Base-by-base conservation (phyloP, 2,888 invertebrate genomes). In the Beris morrisii region DNA sequence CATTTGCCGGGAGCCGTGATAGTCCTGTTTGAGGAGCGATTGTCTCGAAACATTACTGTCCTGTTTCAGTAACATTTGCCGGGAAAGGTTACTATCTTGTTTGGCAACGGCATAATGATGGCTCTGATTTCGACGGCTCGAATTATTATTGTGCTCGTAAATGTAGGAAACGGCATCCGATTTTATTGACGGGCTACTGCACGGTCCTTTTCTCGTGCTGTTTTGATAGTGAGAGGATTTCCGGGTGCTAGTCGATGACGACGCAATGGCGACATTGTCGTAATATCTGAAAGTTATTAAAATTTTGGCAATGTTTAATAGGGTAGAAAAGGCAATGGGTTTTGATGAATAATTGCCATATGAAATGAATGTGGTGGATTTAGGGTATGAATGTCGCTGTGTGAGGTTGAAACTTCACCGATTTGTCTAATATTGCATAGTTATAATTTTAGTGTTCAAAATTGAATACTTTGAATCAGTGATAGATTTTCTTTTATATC, bases 191-290 rank as follows among this genome's bases (percentile, higher is more conserved):
- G 82, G 85, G 82, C 80, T 85, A 82, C 80, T 85, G 84, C 77
- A 83, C 80, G 82, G 82, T 83, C 79, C 77, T 70, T 79, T 79
- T 43, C 78, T 76, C 1, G 80, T 78, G 69, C 76, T 75, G 76
- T 89, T 89, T 73, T 91, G 90, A 79, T 92, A 92, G 76, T 92
- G 92, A 72, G 92, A 92, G 13, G 92, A 92, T 76, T 92, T 92
- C 72, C 92, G 84, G 76, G 91, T 91, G 73, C 91, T 91, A 0
- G 92, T 91, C 57, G 92, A 92, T 4, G 92, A 92, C 0, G 92
- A 92, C 82, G 91, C 91, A 78, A 92, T 85, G 13, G 91, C 91
- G 28, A 93, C 91, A 11, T 92, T 91, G 78, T 93, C 93, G 78
- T 93, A 93, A 79, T 93, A 92, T 68, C 81, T 81, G 67, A 4